These are phyloP conservation scores for Isurus oxyrinchus DNA, from an alignment of 2,113 vertebrate species.

Conservation along the genomic window DNA sequence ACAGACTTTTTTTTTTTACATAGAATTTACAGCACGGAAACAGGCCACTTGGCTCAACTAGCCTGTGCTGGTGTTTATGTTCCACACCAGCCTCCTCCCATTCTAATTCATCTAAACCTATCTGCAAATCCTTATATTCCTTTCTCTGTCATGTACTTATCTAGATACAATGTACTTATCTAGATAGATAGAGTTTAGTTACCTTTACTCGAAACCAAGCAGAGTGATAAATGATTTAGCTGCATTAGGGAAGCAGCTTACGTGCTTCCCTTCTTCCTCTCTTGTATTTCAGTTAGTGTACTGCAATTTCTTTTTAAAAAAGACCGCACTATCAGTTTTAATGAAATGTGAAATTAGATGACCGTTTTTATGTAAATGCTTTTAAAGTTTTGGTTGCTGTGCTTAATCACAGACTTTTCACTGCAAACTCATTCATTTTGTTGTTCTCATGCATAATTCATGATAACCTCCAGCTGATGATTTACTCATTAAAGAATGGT, in stretches of 20 bases:
- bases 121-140: neutral
- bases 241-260: neutral
- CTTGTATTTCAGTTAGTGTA: neutral
- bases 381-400: neutral
- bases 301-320: neutral
- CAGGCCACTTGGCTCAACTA: neutral
- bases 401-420: neutral
- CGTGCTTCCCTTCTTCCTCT: neutral
- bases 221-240: neutral
- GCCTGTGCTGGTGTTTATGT: neutral
- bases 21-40: neutral
- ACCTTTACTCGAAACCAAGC: neutral
- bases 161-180: neutral
- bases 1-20: neutral
- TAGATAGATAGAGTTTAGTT: too few relatives aligned
- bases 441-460: slow-evolving; percentile 1
- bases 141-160: neutral
- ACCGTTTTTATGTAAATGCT: neutral
- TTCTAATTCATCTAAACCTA: neutral
- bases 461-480: neutral
- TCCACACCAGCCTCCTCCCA: neutral
- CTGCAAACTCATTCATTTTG: neutral
- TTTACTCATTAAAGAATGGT: neutral
- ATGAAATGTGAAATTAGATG: slow-evolving; percentile 4
- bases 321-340: neutral